Conservation (phyloP, 37 sponge, comb jelly and placozoan species). For the Hormiphora californensis region DNA sequence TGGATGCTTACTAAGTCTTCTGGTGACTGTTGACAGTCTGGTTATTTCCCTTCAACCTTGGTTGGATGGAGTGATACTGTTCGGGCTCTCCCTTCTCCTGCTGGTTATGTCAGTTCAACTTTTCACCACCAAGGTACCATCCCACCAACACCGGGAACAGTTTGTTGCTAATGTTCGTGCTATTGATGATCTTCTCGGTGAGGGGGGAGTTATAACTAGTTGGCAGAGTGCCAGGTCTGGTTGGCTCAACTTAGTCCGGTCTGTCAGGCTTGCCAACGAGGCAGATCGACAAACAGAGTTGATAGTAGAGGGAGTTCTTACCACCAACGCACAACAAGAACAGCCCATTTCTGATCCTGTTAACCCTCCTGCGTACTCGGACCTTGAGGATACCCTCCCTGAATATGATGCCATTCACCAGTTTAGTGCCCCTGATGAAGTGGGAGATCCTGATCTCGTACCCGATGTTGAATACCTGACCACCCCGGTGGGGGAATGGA, state of each 20-base stretch:
- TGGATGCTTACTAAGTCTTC: too few relatives aligned
- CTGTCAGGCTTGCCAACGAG: neutral
- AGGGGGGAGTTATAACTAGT: too few relatives aligned
- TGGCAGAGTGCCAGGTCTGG: neutral
- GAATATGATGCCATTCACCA: neutral
- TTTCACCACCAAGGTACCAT: too few relatives aligned
- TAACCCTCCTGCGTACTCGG: neutral
- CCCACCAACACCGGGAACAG: too few relatives aligned
- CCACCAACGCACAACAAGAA: too few relatives aligned
- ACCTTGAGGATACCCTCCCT: neutral
- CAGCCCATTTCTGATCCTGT: neutral
- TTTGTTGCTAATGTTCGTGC: too few relatives aligned
- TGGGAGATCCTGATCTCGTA: neutral
- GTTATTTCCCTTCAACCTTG: too few relatives aligned
- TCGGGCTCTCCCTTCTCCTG: too few relatives aligned
- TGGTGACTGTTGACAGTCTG: too few relatives aligned
- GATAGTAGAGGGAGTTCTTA: neutral
- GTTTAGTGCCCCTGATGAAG: neutral
- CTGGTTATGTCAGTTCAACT: too few relatives aligned
- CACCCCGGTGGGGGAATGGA: neutral
- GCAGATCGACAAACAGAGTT: neutral
- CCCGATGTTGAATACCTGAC: neutral
- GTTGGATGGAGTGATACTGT: too few relatives aligned
- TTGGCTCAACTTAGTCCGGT: neutral
- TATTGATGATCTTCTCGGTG: too few relatives aligned